Evolutionary conservation across 1,140 invertebrate species (phyloP).

Genomic region (Bradynema listronoti): DNA sequence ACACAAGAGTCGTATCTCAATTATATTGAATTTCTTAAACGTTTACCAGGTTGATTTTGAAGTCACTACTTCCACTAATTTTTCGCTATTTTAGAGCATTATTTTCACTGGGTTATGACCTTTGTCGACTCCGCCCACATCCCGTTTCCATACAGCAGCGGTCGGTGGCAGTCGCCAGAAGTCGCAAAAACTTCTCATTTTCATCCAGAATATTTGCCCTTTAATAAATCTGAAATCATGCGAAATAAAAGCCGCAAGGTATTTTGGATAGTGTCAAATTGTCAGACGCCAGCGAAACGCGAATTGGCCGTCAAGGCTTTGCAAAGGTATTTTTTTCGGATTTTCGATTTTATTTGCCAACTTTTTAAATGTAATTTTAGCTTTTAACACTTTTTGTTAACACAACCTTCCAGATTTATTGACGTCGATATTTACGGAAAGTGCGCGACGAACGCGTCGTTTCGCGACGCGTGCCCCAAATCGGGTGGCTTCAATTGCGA

Average conservation of each 20-base stretch:
- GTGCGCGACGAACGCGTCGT: constrained; percentile 20
- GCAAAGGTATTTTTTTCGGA: constrained; percentile 16
- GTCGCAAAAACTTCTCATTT: constrained; percentile 15
- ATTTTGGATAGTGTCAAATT: constrained; percentile 43
- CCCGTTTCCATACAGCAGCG: constrained; percentile 28
- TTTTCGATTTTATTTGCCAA: too few species aligned
- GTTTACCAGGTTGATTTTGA: neutral
- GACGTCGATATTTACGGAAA: constrained; percentile 33
- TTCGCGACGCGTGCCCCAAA: constrained; percentile 22
- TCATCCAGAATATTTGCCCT: constrained; percentile 9
- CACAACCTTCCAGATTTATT: constrained; percentile 18
- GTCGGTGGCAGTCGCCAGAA: constrained; percentile 21
- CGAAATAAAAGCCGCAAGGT: constrained; percentile 12
- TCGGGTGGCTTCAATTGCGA: neutral
- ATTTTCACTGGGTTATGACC: constrained; percentile 33
- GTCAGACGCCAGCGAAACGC: constrained; percentile 29
- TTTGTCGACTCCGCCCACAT: constrained; percentile 15
- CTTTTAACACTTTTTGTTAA: too few species aligned
- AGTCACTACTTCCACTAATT: neutral
- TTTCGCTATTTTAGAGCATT: constrained; percentile 19
- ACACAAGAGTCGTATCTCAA: neutral
- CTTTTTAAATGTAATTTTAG: too few species aligned
- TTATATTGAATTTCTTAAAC: neutral
- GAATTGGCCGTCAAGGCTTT: constrained; percentile 32
- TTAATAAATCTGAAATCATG: constrained; percentile 15